A percentile compares a stretch with the other conserved stretches of the same genome.
Evolutionary conservation across 2,113 vertebrate species (phyloP).

Genomic region (Oenanthe melanoleuca): DNA sequence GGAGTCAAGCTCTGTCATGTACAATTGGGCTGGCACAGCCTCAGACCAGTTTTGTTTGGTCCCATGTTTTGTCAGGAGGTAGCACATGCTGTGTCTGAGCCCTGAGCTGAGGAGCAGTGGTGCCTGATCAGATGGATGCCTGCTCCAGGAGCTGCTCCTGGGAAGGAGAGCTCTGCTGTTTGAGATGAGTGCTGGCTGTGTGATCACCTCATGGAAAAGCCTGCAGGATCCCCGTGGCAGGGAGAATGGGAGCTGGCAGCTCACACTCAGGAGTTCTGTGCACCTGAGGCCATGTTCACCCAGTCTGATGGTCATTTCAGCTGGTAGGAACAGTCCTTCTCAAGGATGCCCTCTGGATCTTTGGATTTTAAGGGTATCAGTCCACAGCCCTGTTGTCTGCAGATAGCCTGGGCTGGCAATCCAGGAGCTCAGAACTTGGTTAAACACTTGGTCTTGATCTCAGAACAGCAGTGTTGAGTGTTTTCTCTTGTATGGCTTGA

Average conservation of each 20-base stretch:
- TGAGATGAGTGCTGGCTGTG: neutral
- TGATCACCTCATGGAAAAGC: neutral
- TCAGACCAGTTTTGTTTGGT: neutral
- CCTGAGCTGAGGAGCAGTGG: neutral
- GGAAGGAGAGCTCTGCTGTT: neutral
- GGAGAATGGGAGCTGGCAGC: neutral
- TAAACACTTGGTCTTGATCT: neutral
- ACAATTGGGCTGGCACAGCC: neutral
- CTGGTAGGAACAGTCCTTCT: neutral
- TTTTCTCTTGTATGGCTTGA: neutral
- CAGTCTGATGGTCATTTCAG: neutral
- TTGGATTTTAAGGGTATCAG: neutral
- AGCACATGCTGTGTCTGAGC: fast-evolving
- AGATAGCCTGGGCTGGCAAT: neutral
- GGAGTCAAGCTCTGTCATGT: neutral
- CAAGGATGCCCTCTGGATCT: neutral
- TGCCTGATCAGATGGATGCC: neutral
- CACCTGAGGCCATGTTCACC: neutral
- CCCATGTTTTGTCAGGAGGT: neutral
- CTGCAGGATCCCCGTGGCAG: neutral
- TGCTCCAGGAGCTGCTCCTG: neutral
- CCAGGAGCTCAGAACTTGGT: neutral
- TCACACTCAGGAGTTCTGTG: neutral
- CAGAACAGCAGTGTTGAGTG: neutral
- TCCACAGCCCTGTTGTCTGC: neutral